These are phyloP conservation scores for Myoxocephalus aenaeus DNA, from an alignment of 2,797 vertebrate species.

Conservation along the genomic window DNA sequence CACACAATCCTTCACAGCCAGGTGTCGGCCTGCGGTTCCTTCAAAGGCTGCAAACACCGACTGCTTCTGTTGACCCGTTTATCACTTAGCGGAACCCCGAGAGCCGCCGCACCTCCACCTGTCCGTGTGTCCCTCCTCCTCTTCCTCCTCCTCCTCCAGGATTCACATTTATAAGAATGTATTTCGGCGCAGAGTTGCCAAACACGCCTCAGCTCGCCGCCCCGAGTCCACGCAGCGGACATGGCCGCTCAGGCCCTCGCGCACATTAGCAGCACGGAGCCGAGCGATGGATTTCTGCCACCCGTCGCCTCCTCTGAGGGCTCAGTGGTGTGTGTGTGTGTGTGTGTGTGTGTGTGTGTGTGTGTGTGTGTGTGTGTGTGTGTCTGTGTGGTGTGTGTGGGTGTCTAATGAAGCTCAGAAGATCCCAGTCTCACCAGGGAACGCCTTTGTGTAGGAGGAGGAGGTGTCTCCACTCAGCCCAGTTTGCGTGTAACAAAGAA, in stretches of 20 bases:
- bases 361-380: constrained; percentile 24
- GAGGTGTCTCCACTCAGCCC: constrained; percentile 88
- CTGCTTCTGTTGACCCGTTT: constrained; percentile 92
- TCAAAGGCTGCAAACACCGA: constrained; percentile 72
- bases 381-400: constrained; percentile 27
- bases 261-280: constrained; percentile 65
- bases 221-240: constrained; percentile 50
- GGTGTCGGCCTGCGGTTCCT: constrained; percentile 36
- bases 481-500: constrained; percentile 53
- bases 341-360: constrained; percentile 37
- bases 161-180: constrained; percentile 81
- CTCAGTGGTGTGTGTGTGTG: constrained; percentile 63
- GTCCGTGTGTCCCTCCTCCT: neutral
- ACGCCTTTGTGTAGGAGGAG: too few relatives aligned
- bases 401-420: constrained; percentile 94
- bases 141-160: constrained; percentile 73
- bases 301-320: constrained; percentile 77
- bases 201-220: constrained; percentile 50
- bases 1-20: constrained; percentile 22
- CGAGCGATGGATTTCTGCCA: constrained; percentile 68
- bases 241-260: constrained; percentile 56
- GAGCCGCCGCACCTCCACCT: constrained; percentile 79
- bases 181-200: constrained; percentile 53
- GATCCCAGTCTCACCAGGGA: too few relatives aligned
- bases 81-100: constrained; percentile 90